Percentiles rank a stretch among this genome's conserved stretches.
phyloP scores from a whole-genome alignment of 2,113 vertebrate genomes.

The Tragulus kanchil region DNA sequence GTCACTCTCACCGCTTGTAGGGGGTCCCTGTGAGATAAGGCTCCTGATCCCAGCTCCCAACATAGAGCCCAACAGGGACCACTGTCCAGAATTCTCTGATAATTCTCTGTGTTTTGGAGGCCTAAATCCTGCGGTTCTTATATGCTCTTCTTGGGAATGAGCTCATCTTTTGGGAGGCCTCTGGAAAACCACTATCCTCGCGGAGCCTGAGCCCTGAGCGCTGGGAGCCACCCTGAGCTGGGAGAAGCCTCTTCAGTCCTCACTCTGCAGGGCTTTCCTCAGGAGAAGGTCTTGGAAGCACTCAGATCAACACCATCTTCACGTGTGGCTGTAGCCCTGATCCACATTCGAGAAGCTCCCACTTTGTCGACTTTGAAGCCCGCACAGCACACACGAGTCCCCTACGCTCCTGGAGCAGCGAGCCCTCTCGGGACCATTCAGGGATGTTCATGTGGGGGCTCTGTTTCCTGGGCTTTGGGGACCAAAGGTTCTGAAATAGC shows the following conservation, averaged over 20 bases:
- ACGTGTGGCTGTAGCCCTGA: background rate
- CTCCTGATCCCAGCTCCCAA: background rate
- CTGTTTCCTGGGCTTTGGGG: background rate
- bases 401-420: background rate
- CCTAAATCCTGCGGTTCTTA: background rate
- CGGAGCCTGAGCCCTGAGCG: background rate
- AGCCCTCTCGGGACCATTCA: background rate
- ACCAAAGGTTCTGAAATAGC: background rate
- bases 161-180: background rate
- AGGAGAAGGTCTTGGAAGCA: background rate
- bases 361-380: background rate
- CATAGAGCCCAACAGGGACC: background rate
- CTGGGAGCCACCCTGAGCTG: too few relatives aligned
- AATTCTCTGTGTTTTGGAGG: background rate
- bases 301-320: background rate
- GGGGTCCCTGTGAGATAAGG: background rate
- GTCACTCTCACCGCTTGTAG: background rate
- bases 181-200: background rate
- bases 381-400: background rate
- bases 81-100: background rate
- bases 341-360: background rate
- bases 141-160: background rate
- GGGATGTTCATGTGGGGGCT: background rate
- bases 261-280: background rate
- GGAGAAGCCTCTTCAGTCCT: background rate